Evolutionary conservation across 2,888 invertebrate species (phyloP).

Genomic region (Calliopum simillimum): DNA sequence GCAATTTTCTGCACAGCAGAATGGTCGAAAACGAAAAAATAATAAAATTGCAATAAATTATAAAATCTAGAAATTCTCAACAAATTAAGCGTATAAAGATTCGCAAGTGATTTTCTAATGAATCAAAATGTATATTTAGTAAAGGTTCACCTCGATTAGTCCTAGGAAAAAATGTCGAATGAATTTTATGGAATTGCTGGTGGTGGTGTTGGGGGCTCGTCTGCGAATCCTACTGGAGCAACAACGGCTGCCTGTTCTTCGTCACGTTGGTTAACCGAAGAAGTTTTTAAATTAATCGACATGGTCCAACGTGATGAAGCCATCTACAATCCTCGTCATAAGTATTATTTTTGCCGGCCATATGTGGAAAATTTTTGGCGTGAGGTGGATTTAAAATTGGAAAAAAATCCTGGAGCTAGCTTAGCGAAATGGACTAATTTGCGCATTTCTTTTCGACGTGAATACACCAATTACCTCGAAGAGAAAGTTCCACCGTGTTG

Average conservation of each 20-base stretch:
- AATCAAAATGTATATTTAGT: too few species aligned
- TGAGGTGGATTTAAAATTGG: slow-evolving; percentile 62
- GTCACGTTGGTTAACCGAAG: slow-evolving; percentile 63
- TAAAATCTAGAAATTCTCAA: too few species aligned
- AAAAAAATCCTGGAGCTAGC: slow-evolving; percentile 64
- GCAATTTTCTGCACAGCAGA: too few species aligned
- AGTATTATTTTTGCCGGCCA: slow-evolving; percentile 65
- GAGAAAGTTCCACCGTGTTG: slow-evolving; percentile 64
- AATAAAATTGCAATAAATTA: too few species aligned
- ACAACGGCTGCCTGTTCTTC: slow-evolving; percentile 47
- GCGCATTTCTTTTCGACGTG: slow-evolving; percentile 64
- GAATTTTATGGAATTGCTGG: slow-evolving; percentile 23
- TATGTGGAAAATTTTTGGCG: slow-evolving; percentile 66
- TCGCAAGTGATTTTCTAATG: too few species aligned
- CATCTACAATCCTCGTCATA: slow-evolving; percentile 65
- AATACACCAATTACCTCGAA: slow-evolving; percentile 62
- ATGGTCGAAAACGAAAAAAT: too few species aligned
- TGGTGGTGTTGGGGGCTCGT: background rate
- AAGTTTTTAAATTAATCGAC: slow-evolving; percentile 64
- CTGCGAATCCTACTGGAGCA: slow-evolving; percentile 17
- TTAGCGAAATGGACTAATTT: slow-evolving; percentile 66
- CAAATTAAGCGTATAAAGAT: too few species aligned
- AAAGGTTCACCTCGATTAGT: too few species aligned
- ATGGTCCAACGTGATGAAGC: slow-evolving; percentile 64
- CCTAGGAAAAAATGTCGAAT: slow-evolving; percentile 15